Evolutionary conservation across 2,888 invertebrate genomes (phyloP).

Genomic region (Macrophya annulata): DNA sequence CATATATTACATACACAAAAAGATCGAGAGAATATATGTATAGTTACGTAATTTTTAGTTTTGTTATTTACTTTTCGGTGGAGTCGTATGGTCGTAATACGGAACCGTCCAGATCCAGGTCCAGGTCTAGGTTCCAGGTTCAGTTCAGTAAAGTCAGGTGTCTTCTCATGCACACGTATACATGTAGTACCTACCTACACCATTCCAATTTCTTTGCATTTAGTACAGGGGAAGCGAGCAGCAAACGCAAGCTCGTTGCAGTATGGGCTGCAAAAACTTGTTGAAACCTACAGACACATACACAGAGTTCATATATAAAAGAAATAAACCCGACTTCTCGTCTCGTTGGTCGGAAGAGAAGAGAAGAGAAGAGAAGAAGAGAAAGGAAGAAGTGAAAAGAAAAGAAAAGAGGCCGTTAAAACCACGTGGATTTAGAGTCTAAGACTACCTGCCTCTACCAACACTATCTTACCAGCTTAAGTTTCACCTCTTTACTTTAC

Average conservation of each 20-base stretch:
- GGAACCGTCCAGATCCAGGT: background rate
- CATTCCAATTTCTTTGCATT: background rate
- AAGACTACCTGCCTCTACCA: background rate
- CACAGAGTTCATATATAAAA: background rate
- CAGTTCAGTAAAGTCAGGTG: background rate
- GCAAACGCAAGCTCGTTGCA: background rate
- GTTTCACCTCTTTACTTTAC: constrained; percentile 14
- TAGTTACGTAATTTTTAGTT: background rate
- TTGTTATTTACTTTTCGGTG: background rate
- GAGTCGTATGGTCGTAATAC: background rate
- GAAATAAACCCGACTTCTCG: constrained; percentile 3
- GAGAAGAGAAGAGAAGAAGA: background rate
- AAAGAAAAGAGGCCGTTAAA: background rate
- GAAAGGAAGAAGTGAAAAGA: background rate
- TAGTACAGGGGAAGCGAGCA: background rate
- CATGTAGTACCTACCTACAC: background rate
- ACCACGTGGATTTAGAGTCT: constrained; percentile 12
- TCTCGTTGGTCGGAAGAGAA: background rate
- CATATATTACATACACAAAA: background rate
- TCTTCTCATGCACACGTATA: background rate
- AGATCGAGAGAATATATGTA: background rate
- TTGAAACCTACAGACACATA: background rate
- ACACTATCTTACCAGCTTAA: background rate
- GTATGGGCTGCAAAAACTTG: constrained; percentile 6
- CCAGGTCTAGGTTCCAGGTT: background rate